Evolutionary conservation across 2,888 invertebrate species (phyloP), one percentile per base, ranked within the genome.

Genomic region (Stenichneumon culpator): DNA sequence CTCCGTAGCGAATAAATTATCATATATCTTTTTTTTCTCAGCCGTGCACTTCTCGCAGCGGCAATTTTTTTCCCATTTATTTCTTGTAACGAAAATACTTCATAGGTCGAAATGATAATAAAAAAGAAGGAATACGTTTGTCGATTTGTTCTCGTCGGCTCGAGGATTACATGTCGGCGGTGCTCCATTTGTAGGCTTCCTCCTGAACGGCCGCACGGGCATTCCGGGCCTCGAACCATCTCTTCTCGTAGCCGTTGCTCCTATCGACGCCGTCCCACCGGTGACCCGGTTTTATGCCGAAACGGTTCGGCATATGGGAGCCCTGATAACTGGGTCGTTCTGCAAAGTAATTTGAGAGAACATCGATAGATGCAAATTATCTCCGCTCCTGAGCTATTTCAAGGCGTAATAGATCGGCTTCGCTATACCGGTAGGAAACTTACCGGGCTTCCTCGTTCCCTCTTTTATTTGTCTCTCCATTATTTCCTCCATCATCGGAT

Each of bases 261-360:
- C 99, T 95, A 94, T 99, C 98, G 0, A 99, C 99, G 0, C 99
- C 99, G 93, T 99, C 99, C 99, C 99, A 99, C 16, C 99, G 95
- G 94, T 98, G 97, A 0, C 99, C 99, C 0, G 99, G 99, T 9
- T 96, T 95, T 77, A 99, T 98, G 83, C 97, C 96, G 94, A 97
- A 99, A 1, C 99, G 96, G 95, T 99, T 99, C 16, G 99, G 98
- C 78, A 97, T 97, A 89, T 96, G 98, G 39, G 97, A 96, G 0
- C 99, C 99, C 91, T 96, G 96, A 93, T 98, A 99, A 9, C 94
- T 94, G 0, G 97, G 97, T 91, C 95, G 95, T 68, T 95, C 96
- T 96, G 89, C 44, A 92, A 63, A 93, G 67, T 86, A 44, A 67
- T 67, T 80, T 68, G 47, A 52, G 65, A 79, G 72, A 39, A 63